Percentiles rank a stretch among this genome's conserved stretches.
Evolutionary conservation across 53 echinoderm and acorn worm species (phyloP).

Genomic region (Arbacia lixula): DNA sequence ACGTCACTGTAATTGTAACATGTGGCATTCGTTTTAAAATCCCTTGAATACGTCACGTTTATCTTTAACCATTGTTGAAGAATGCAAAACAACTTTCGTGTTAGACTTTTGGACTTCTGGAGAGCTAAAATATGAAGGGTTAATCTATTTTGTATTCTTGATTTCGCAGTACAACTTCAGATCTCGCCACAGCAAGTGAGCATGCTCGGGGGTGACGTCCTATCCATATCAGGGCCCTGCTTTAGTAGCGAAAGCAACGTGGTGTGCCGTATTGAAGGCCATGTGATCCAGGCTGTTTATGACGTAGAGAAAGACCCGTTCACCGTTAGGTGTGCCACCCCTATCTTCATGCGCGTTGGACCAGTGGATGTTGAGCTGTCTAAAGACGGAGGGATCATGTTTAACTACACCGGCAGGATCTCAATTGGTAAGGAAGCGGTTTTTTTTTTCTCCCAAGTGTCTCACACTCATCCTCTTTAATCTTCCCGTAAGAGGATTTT

Average conservation of each 20-base stretch:
- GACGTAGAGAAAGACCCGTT: constrained; percentile 71
- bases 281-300: constrained; percentile 69
- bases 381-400: constrained; percentile 71
- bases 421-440: constrained; percentile 69
- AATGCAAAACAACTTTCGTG: too few species aligned
- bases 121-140: too few species aligned
- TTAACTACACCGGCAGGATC: constrained; percentile 67
- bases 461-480: too few species aligned
- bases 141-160: not conserved
- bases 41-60: too few species aligned
- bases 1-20: too few species aligned
- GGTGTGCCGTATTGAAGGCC: constrained; percentile 75
- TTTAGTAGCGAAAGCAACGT: constrained; percentile 69
- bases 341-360: constrained; percentile 76
- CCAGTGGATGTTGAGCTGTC: constrained; percentile 71
- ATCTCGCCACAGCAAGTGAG: constrained; percentile 74
- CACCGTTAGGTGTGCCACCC: constrained; percentile 85
- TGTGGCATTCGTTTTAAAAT: too few species aligned
- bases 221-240: constrained; percentile 94
- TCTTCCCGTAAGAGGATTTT: too few species aligned
- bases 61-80: too few species aligned
- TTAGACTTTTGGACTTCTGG: too few species aligned
- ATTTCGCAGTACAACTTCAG: constrained; percentile 64
- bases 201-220: constrained; percentile 93
- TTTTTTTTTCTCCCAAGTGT: too few species aligned